Evolutionary conservation across 2,113 vertebrate species (phyloP), one percentile per base, ranked within the genome.

Genomic region (Rallus limicola): DNA sequence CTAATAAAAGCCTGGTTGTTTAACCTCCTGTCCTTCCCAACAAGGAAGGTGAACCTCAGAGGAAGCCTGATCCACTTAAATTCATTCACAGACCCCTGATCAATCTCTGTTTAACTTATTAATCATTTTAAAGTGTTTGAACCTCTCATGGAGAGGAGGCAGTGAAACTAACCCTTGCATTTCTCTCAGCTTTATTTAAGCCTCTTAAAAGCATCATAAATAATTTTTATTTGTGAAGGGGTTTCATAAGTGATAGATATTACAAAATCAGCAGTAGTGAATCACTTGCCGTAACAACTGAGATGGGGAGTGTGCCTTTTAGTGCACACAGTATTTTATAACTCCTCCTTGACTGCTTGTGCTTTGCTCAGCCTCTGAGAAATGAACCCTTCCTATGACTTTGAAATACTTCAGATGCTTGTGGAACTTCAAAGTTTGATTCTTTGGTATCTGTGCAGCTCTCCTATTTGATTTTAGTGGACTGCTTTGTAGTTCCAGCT

Each of bases 241-340:
- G 5, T 50, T 55, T 82, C 0, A 0, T 62, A 92, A 94, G 59
- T 33, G 21, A 36, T 82, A n/a, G n/a, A 76, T 72, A 20, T 17
- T 69, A 36, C 21, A 24, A 62, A 92, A 56, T 72, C 40, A 33
- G 50, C 11, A 4, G 68, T 59, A 85, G 34, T 82, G 55, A 82
- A 36, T 71, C 0, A 0, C 20, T 60, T 87, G 29, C 2, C 0
- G 0, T 68, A 69, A 16, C 58, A 75, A 7, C 33, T 44, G 17
- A 71, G 24, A 29, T 29, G 14, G 29, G 29, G 17, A 78, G 13
- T 9, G 36, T 55, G 23, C 10, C 19, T 77, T 38, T 9, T 1
- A 67, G 38, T 29, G 12, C 24, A 5, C 1, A 1, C 7, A 8
- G 31, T n/a, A 16, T 86, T 79, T 86, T 75, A 5, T 63, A 50